A percentile compares a stretch with the other conserved stretches of the same genome.
These are phyloP conservation scores for Antheraea pernyi DNA, from an alignment of 1,140 invertebrate species.

Conservation along the genomic window DNA sequence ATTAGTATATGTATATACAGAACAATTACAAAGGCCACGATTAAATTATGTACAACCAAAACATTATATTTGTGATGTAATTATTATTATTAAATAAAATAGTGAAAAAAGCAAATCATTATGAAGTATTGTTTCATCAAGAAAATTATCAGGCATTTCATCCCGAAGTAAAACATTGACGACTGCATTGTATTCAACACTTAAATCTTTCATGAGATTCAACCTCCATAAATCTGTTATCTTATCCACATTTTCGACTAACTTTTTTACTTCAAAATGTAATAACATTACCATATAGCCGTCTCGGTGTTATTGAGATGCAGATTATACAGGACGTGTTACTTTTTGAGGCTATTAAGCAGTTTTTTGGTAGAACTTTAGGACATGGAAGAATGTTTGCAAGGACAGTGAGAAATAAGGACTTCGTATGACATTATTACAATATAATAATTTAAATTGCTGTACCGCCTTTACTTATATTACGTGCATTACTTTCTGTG, in stretches of 20 bases:
- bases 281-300: conserved; percentile 37
- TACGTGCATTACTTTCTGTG: not conserved
- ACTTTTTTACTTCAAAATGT: conserved; percentile 19
- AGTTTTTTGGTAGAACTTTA: too few species aligned
- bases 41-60: too few species aligned
- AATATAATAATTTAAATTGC: too few species aligned
- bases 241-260: conserved; percentile 14
- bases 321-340: conserved; percentile 22
- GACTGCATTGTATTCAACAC: conserved; percentile 17
- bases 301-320: conserved; percentile 33
- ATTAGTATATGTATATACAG: too few species aligned
- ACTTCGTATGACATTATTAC: too few species aligned
- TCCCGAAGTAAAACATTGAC: not conserved
- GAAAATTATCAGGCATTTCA: not conserved
- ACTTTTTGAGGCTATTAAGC: not conserved
- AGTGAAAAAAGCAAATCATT: not conserved
- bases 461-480: not conserved
- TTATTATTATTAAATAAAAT: conserved; percentile 4
- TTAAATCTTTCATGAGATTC: conserved; percentile 50
- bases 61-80: too few species aligned
- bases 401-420: too few species aligned
- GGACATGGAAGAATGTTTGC: too few species aligned
- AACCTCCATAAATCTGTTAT: conserved; percentile 38
- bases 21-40: too few species aligned
- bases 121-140: not conserved